phyloP scores from a whole-genome alignment of 2,113 vertebrate genomes.

The Terrapene triunguis region DNA sequence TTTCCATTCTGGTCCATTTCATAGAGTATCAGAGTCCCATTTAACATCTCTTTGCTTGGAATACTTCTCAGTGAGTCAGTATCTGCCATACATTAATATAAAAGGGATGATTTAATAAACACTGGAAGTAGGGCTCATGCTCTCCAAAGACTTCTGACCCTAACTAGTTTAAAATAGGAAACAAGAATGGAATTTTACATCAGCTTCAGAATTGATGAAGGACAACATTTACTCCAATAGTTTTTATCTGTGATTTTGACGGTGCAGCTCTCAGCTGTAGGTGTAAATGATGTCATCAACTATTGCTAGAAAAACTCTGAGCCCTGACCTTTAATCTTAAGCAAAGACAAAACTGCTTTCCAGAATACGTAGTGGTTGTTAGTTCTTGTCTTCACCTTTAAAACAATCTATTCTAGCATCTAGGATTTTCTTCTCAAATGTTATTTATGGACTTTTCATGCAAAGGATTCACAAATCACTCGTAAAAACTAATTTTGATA shows the following conservation, averaged over 20 bases:
- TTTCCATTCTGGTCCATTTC: background rate
- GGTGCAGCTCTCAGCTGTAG: background rate
- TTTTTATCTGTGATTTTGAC: background rate
- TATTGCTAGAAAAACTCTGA: background rate
- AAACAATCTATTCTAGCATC: background rate
- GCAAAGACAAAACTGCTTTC: background rate
- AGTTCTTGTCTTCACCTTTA: background rate
- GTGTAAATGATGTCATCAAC: background rate
- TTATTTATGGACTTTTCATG: background rate
- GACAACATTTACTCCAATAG: background rate
- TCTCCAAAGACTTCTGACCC: background rate
- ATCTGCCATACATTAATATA: background rate
- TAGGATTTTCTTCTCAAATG: background rate
- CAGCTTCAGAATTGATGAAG: background rate
- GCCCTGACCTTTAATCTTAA: background rate
- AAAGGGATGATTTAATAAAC: background rate
- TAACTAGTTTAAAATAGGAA: background rate
- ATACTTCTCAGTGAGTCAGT: background rate
- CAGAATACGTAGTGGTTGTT: background rate
- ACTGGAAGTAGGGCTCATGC: background rate
- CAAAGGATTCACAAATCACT: background rate
- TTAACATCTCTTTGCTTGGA: background rate
- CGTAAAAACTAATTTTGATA: fast-evolving
- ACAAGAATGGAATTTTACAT: background rate
- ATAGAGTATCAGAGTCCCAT: background rate